These are phyloP conservation scores for Flabesymbios commensalis DNA, from an alignment of 2,888 invertebrate species.

Conservation along the genomic window DNA sequence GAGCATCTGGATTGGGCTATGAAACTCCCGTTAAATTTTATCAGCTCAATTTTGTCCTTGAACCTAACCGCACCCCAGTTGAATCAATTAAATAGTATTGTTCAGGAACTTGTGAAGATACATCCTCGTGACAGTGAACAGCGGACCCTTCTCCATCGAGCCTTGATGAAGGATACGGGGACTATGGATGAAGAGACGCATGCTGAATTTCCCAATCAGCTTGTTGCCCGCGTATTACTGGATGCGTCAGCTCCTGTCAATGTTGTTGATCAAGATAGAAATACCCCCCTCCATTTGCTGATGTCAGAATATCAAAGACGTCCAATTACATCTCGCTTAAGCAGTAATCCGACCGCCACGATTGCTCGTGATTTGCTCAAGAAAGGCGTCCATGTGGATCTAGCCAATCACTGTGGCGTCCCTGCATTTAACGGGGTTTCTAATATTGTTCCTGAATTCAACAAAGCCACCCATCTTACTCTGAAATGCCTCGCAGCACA, in stretches of 20 bases:
- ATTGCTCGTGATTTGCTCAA: slow-evolving; percentile 69
- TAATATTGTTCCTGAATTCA: slow-evolving; percentile 61
- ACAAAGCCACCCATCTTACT: slow-evolving; percentile 68
- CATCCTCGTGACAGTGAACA: no score
- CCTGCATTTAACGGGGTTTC: slow-evolving; percentile 73
- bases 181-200: no score
- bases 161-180: no score
- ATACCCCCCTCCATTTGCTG: slow-evolving; percentile 75
- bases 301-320: neutral
- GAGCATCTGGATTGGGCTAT: no score
- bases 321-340: neutral
- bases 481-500: slow-evolving; percentile 84
- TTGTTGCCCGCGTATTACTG: slow-evolving; percentile 74
- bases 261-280: slow-evolving; percentile 75
- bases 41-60: no score
- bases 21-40: no score
- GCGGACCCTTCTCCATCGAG: no score
- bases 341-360: neutral
- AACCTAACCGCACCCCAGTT: no score
- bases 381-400: slow-evolving; percentile 83
- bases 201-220: no score
- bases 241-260: slow-evolving; percentile 78
- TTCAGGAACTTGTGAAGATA: no score
- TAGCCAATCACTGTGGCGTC: slow-evolving; percentile 77
- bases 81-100: no score